Evolutionary conservation across 1,140 invertebrate species (phyloP).

Genomic region (Aethina tumida): DNA sequence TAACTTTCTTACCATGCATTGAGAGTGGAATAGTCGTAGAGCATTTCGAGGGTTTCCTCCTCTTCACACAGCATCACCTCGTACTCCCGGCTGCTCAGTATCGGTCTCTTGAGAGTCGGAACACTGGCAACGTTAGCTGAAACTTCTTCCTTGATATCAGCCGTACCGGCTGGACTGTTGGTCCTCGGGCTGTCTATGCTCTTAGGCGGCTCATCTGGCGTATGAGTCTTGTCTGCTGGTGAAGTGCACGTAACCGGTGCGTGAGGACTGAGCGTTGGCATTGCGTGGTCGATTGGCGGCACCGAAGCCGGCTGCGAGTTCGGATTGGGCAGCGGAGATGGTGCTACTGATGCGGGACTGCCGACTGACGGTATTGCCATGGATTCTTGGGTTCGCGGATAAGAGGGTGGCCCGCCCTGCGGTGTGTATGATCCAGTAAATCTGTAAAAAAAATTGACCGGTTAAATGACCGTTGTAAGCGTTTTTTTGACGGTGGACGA

Average conservation of each 20-base stretch:
- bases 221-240: constrained; percentile 31
- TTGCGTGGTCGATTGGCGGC: constrained; percentile 31
- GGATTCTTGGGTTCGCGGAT: constrained; percentile 52
- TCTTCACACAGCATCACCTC: constrained; percentile 64
- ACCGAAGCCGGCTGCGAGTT: constrained; percentile 63
- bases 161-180: constrained; percentile 23
- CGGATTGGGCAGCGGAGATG: constrained; percentile 66
- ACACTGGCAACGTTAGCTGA: constrained; percentile 17
- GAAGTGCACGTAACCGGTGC: constrained; percentile 29
- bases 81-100: constrained; percentile 59
- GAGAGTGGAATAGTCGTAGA: constrained; percentile 80
- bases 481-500: too few relatives aligned
- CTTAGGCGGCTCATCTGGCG: constrained; percentile 41
- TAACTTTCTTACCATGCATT: constrained; percentile 60
- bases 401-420: constrained; percentile 50
- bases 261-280: constrained; percentile 54
- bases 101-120: constrained; percentile 53
- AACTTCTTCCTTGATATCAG: constrained; percentile 12
- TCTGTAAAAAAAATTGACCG: too few relatives aligned
- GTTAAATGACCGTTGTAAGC: too few relatives aligned
- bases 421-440: constrained; percentile 41
- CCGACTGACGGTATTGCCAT: constrained; percentile 56
- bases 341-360: constrained; percentile 64
- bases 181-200: constrained; percentile 28
- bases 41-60: constrained; percentile 66